Conservation (phyloP, 2,797 vertebrate genomes). For the Melopsittacus undulatus region DNA sequence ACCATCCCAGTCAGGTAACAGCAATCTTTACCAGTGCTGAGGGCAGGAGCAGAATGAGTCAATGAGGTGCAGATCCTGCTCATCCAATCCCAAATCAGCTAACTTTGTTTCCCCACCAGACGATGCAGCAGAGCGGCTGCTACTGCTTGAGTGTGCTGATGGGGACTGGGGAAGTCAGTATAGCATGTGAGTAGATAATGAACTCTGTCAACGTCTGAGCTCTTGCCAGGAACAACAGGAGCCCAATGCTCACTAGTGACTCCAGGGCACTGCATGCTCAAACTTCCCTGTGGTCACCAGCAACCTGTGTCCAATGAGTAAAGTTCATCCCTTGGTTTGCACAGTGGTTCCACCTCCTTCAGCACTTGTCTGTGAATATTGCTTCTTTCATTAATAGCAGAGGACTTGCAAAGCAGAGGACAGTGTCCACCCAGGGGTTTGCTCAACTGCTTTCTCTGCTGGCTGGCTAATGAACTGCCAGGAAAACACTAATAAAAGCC, state of each 20-base stretch:
- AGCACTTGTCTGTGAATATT: not conserved
- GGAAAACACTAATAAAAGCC: not conserved
- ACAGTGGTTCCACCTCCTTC: not conserved
- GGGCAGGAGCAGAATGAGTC: not conserved
- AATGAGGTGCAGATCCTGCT: not conserved
- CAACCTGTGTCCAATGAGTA: accelerated
- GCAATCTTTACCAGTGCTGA: not conserved
- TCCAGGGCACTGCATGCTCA: not conserved
- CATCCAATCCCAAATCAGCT: not conserved
- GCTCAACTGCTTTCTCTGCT: not conserved
- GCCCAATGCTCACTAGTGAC: not conserved
- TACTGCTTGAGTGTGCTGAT: not conserved
- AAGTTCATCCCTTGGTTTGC: not conserved
- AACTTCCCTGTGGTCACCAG: too few species aligned
- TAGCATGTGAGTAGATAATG: not conserved
- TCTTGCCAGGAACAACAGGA: not conserved
- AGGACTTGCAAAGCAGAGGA: not conserved
- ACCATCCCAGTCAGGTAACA: accelerated
- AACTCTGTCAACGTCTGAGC: not conserved
- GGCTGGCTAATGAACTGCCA: not conserved
- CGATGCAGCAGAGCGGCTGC: not conserved
- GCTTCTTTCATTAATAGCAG: not conserved
- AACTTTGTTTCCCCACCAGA: not conserved
- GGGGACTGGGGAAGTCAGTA: too few species aligned
- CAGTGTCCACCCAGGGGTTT: not conserved